A percentile compares a stretch with the other conserved stretches of the same genome.
These are phyloP conservation scores for Augiades crinisus DNA, from an alignment of 2,888 invertebrate genomes.

Conservation along the genomic window DNA sequence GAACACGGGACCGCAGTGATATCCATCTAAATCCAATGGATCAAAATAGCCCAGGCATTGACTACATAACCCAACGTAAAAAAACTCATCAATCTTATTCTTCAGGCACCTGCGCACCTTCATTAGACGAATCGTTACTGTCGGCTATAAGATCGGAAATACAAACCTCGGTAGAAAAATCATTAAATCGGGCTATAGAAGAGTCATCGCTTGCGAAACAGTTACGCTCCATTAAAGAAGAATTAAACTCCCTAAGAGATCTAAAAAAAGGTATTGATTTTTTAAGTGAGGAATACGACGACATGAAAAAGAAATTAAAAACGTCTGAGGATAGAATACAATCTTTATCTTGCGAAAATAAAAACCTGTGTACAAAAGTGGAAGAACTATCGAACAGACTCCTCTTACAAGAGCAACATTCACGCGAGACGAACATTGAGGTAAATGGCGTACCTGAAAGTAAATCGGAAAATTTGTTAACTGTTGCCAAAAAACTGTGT, in stretches of 20 bases:
- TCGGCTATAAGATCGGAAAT: constrained; percentile 7
- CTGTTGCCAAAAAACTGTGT: background rate
- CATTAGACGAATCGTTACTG: background rate
- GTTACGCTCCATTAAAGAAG: constrained; percentile 10
- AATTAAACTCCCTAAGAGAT: constrained; percentile 7
- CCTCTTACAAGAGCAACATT: constrained; percentile 12
- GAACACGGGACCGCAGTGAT: background rate
- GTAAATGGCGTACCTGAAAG: constrained; percentile 23
- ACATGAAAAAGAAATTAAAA: constrained; percentile 3
- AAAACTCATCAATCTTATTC: background rate
- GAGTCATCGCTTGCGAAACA: constrained; percentile 9
- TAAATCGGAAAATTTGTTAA: constrained; percentile 16
- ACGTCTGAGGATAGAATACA: constrained; percentile 8
- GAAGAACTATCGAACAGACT: constrained; percentile 6
- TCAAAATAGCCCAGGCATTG: background rate
- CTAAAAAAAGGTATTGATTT: constrained; percentile 10
- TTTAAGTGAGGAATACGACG: constrained; percentile 18
- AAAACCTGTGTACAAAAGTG: background rate
- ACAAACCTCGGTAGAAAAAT: constrained; percentile 11
- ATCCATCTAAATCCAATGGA: too few species aligned
- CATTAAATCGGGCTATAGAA: background rate
- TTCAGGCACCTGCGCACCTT: background rate
- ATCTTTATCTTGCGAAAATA: constrained; percentile 2
- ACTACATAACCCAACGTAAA: constrained; percentile 2
- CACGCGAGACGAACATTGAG: constrained; percentile 25